These are phyloP conservation scores for Girardinichthys multiradiatus DNA, from an alignment of 2,113 vertebrate species.

Conservation along the genomic window DNA sequence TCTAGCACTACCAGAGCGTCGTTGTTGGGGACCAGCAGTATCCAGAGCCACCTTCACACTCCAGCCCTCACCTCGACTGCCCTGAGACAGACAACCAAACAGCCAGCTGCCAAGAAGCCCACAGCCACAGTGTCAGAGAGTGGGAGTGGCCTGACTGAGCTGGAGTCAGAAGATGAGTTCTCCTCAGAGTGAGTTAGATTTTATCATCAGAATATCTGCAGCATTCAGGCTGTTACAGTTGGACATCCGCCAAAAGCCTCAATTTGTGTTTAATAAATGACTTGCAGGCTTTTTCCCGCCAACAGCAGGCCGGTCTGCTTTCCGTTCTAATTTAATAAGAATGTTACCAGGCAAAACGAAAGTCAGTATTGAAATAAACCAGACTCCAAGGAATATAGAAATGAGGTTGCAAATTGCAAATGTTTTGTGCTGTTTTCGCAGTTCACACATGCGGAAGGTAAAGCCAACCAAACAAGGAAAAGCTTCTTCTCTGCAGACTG, in stretches of 20 bases:
- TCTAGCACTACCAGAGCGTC: conserved; percentile 46
- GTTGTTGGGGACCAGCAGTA: conserved; percentile 56
- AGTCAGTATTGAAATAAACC: not conserved
- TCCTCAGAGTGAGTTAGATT: conserved; percentile 62
- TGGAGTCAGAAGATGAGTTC: conserved; percentile 71
- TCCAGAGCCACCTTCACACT: conserved; percentile 48
- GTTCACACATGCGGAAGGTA: conserved; percentile 50
- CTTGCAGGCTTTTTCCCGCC: too few species aligned
- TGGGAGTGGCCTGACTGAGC: conserved; percentile 29
- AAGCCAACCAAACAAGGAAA: conserved; percentile 10
- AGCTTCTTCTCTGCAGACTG: not conserved
- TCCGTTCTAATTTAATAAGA: conserved; percentile 3
- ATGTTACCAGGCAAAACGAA: not conserved
- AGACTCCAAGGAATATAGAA: not conserved
- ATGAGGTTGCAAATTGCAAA: not conserved
- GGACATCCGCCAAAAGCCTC: not conserved
- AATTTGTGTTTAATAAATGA: not conserved
- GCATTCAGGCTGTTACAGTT: not conserved
- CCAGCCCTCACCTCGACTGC: conserved; percentile 81
- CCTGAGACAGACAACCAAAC: conserved; percentile 48
- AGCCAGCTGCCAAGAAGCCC: not conserved
- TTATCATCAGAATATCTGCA: not conserved
- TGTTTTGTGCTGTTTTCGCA: conserved; percentile 33
- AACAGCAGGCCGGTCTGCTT: not conserved
- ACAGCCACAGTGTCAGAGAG: conserved; percentile 3